Conservation (phyloP, 1,140 invertebrate genomes). For the Bradysia coprophila region DNA sequence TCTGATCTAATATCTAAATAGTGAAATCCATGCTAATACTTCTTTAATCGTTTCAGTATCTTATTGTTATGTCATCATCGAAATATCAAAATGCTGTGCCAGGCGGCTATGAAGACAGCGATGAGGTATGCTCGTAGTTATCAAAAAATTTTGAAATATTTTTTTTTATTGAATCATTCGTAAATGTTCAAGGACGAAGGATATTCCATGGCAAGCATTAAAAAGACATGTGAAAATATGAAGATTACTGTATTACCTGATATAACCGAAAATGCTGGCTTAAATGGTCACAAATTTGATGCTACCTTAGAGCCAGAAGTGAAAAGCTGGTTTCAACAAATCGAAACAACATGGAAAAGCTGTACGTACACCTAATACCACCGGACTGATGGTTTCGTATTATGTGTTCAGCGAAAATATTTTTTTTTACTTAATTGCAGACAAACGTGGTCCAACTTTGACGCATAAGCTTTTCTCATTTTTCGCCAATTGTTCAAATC, state of each 20-base stretch:
- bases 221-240: constrained; percentile 5
- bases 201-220: not conserved
- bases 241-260: constrained; percentile 20
- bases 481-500: constrained; percentile 28
- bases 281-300: constrained; percentile 18
- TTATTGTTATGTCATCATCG: not conserved
- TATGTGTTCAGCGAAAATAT: too few species aligned
- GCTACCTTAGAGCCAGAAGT: constrained; percentile 11
- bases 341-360: constrained; percentile 16
- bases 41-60: too few species aligned
- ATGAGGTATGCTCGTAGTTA: not conserved
- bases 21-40: too few species aligned
- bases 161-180: not conserved
- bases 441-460: constrained; percentile 31
- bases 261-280: constrained; percentile 16
- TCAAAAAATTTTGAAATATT: not conserved
- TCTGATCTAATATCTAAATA: too few species aligned
- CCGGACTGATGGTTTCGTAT: too few species aligned
- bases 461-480: constrained; percentile 28
- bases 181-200: not conserved
- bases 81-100: not conserved
- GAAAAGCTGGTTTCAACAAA: constrained; percentile 12
- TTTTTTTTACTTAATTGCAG: constrained; percentile 15
- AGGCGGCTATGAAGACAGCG: not conserved
- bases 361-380: too few species aligned